Percentiles rank a stretch among this genome's conserved stretches.
phyloP scores from a whole-genome alignment of 2,797 vertebrate genomes.

The Brachyrhaphis roseni region DNA sequence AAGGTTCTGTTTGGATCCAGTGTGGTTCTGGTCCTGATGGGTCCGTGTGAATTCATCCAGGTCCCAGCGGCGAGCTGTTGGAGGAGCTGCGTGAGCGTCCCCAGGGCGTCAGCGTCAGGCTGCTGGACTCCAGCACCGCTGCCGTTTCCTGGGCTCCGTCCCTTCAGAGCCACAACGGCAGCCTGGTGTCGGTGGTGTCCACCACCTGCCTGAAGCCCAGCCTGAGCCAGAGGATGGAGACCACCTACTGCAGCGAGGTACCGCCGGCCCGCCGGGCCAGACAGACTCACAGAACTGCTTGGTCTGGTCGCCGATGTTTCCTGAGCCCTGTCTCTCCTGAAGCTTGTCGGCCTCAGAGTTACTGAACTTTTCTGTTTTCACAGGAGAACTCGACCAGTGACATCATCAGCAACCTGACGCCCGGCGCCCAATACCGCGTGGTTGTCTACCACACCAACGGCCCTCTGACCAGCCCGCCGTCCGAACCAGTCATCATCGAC shows the following conservation, averaged over 20 bases:
- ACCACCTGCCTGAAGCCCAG: conserved; percentile 91
- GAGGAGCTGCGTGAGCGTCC: conserved; percentile 90
- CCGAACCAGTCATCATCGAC: conserved; percentile 91
- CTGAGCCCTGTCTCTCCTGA: neutral
- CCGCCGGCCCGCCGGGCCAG: no score
- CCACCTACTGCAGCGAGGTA: conserved; percentile 90
- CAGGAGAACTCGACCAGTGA: conserved; percentile 92
- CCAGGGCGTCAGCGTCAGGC: conserved; percentile 81
- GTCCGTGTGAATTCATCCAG: conserved; percentile 20
- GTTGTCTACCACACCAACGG: conserved; percentile 90
- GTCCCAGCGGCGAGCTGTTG: conserved; percentile 83
- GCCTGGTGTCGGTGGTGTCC: conserved; percentile 90
- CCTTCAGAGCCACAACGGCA: conserved; percentile 77
- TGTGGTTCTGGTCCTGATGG: neutral
- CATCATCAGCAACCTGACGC: conserved; percentile 89
- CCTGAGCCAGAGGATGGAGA: conserved; percentile 91
- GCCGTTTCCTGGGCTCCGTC: conserved; percentile 86
- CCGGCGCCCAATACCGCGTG: conserved; percentile 93
- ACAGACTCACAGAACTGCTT: no score
- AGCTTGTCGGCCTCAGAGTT: neutral
- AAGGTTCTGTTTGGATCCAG: neutral
- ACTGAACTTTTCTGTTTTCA: neutral
- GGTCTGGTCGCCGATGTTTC: neutral
- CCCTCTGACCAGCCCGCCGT: conserved; percentile 90
- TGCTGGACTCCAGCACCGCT: conserved; percentile 88